Conservation (phyloP, 2,113 vertebrate genomes). For the Corythornis madagascariensis region DNA sequence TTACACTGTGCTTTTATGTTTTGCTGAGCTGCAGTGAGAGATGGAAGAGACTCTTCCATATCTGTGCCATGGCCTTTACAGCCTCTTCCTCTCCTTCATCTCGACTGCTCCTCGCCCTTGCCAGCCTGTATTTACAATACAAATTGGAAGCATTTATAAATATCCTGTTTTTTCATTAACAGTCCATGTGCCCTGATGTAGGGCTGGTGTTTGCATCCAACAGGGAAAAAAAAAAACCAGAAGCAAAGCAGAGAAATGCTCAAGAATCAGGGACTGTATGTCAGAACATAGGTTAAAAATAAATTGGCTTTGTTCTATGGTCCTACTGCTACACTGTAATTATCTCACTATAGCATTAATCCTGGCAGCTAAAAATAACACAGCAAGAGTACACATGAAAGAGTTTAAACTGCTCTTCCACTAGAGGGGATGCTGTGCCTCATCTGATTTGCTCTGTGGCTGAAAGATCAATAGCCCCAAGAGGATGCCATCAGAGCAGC, state of each 20-base stretch:
- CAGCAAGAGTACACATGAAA: not conserved
- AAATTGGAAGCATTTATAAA: not conserved
- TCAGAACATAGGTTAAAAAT: not conserved
- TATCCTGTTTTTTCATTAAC: not conserved
- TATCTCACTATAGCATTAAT: not conserved
- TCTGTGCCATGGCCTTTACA: not conserved
- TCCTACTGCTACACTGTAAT: not conserved
- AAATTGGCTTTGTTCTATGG: not conserved
- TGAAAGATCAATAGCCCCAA: not conserved
- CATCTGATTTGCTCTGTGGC: not conserved
- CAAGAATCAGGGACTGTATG: not conserved
- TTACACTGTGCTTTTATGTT: not conserved
- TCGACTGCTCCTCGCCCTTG: not conserved
- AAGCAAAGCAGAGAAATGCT: not conserved
- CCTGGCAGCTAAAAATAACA: not conserved
- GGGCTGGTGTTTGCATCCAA: not conserved
- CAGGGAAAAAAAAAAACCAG: not conserved
- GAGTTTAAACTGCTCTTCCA: not conserved
- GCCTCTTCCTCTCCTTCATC: not conserved
- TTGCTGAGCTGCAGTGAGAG: not conserved
- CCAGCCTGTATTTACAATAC: not conserved
- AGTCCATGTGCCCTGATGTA: not conserved
- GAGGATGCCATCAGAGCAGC: not conserved
- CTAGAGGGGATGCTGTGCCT: not conserved
- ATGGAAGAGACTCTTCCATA: not conserved